phyloP scores from a whole-genome alignment of 2,888 invertebrate genomes.

The Zaprionus lineosus region DNA sequence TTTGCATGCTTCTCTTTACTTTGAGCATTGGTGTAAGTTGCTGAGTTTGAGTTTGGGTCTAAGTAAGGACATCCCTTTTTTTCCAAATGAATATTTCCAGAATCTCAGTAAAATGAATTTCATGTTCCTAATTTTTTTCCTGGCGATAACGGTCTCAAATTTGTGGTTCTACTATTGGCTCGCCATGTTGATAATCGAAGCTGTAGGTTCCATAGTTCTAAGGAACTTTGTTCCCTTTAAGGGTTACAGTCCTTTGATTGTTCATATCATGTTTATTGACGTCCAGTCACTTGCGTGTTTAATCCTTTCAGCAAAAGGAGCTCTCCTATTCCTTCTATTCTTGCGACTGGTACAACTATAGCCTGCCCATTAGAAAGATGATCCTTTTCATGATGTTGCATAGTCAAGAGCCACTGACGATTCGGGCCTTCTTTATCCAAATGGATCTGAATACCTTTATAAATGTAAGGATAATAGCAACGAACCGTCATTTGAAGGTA shows the following conservation, averaged over 20 bases:
- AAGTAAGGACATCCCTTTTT: no score
- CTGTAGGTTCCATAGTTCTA: slow-evolving; percentile 52
- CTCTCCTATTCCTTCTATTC: slow-evolving; percentile 66
- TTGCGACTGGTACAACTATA: slow-evolving; percentile 72
- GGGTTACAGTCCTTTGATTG: slow-evolving; percentile 2
- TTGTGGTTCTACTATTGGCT: slow-evolving; percentile 80
- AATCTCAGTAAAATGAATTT: slow-evolving; percentile 72
- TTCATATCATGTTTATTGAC: no score
- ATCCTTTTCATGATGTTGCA: slow-evolving; percentile 70
- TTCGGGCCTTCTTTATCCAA: slow-evolving; percentile 73
- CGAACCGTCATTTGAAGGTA: background rate
- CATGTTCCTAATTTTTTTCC: slow-evolving; percentile 67
- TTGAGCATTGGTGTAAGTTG: slow-evolving; percentile 63
- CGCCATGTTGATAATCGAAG: slow-evolving; percentile 68
- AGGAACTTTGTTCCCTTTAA: no score
- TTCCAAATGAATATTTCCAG: slow-evolving; percentile 23
- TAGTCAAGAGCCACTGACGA: slow-evolving; percentile 64
- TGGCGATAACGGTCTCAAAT: slow-evolving; percentile 62
- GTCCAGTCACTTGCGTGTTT: no score
- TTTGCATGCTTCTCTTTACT: slow-evolving; percentile 76
- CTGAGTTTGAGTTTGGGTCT: rapidly evolving
- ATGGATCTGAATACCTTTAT: slow-evolving; percentile 74
- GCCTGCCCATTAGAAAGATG: slow-evolving; percentile 55
- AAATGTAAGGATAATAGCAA: slow-evolving; percentile 52
- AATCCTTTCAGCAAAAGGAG: slow-evolving; percentile 53